Evolutionary conservation across 2,888 invertebrate genomes (phyloP), one percentile per base, ranked within the genome.

Genomic region (Cecidostiba fungosa): DNA sequence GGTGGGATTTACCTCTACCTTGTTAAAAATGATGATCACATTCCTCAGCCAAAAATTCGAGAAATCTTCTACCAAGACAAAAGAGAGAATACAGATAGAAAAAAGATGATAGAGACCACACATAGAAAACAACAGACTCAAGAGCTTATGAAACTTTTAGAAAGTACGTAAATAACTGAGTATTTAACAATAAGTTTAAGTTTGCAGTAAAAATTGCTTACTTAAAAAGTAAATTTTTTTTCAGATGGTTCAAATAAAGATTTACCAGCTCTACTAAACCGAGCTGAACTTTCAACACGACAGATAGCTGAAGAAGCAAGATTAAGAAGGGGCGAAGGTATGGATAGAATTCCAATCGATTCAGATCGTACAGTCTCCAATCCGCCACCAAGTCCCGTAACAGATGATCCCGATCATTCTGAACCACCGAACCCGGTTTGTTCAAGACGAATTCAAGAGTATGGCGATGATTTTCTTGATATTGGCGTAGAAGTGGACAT

Each of bases 1-100:
- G 98, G 98, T 16, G 98, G 98, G 32, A 96, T 98, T 72, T 98
- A 96, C 93, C 94, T 98, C 70, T 97, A 96, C 92, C 94, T 98
- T n/a, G 94, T 98, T 32, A 97, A 97, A 92, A 95, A 96, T 87
- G 96, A 97, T 88, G 94, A 95, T 77, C 95, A 95, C 81, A 94
- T 97, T 72, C 95, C 96, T 0, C 94, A 95, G 88, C 96, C 95
- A 87, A 95, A 96, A 93, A 94, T 95, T 88, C 94, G 95, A 85
- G 93, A 95, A 90, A 97, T 97, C 90, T 97, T 97, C 92, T 94
- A 92, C 8, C 95, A 96, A 81, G 96, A 97, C 85, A 95, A 94
- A 59, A 95, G 95, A 88, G 95, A 95, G 87, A 93, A 93, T 6
- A 94, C 78, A 54, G 94, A 96, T 0, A 95, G 95, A 89, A 95